Percentiles rank a stretch among this genome's conserved stretches.
Evolutionary conservation across 2,797 vertebrate species (phyloP).

Genomic region (Emydoidea blandingii): DNA sequence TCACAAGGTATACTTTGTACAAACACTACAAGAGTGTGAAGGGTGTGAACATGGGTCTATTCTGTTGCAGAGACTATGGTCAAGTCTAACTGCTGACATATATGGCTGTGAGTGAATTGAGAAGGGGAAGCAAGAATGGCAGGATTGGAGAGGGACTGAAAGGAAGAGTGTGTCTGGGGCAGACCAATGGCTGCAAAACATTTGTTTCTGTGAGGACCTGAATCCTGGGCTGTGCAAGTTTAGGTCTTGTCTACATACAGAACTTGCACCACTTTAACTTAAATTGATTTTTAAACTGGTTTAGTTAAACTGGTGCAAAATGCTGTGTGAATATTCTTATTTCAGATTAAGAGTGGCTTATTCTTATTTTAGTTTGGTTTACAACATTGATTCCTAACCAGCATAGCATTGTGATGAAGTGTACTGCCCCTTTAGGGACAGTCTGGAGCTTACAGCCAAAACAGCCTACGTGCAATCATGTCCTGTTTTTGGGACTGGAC

Average conservation of each 20-base stretch:
- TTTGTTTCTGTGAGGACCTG: background rate
- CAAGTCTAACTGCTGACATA: slow-evolving; percentile 40
- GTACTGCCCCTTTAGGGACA: background rate
- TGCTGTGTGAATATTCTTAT: background rate
- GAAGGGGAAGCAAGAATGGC: slow-evolving; percentile 2
- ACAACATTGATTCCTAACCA: background rate
- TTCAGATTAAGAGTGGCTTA: background rate
- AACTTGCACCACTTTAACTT: background rate
- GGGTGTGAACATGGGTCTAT: background rate
- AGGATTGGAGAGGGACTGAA: slow-evolving; percentile 10
- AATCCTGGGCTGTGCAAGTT: background rate
- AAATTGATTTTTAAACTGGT: background rate
- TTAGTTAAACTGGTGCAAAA: background rate
- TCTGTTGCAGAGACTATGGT: background rate
- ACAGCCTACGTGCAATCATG: background rate
- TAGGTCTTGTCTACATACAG: background rate
- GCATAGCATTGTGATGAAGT: background rate
- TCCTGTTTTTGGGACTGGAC: background rate
- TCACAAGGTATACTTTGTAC: background rate
- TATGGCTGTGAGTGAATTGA: slow-evolving; percentile 1
- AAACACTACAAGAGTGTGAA: background rate
- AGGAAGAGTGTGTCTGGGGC: background rate
- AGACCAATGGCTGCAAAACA: slow-evolving; percentile 4
- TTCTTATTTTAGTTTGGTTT: background rate
- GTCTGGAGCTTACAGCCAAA: background rate